A percentile compares a stretch with the other conserved stretches of the same genome.
Evolutionary conservation across 2,888 invertebrate species (phyloP).

Genomic region (Onthophagus sagittarius): DNA sequence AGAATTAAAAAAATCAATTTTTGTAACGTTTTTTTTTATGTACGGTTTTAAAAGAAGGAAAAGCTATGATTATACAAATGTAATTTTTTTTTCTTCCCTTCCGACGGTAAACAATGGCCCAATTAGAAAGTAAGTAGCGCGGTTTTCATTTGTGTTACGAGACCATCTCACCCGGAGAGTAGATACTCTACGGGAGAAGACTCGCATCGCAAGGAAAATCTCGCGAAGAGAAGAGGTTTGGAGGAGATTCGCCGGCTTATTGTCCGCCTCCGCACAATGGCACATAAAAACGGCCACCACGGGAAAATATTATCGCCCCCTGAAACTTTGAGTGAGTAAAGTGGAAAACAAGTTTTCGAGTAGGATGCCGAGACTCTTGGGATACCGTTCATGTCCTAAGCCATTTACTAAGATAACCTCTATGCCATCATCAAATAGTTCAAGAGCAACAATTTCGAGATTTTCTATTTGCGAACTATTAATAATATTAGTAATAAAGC

Average conservation of each 20-base stretch:
- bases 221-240: neutral
- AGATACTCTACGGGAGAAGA: too few species aligned
- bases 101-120: too few species aligned
- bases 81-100: too few species aligned
- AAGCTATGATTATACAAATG: too few species aligned
- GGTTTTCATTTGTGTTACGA: too few species aligned
- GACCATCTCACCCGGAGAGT: neutral
- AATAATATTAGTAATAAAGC: neutral
- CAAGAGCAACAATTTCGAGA: neutral
- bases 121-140: too few species aligned
- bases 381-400: neutral
- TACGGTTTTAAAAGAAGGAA: too few species aligned
- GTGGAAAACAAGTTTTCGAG: slow-evolving; percentile 23
- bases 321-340: slow-evolving; percentile 23
- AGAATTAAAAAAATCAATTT: too few species aligned
- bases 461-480: neutral
- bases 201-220: too few species aligned
- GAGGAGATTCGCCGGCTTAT: slow-evolving; percentile 18
- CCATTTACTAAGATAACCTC: neutral
- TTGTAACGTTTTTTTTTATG: too few species aligned
- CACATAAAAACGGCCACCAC: slow-evolving; percentile 20
- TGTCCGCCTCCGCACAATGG: slow-evolving; percentile 21
- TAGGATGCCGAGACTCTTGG: neutral
- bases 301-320: slow-evolving; percentile 22
- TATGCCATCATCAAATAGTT: neutral